These are phyloP conservation scores for Pelecanoides urinatrix DNA, from an alignment of 2,113 vertebrate genomes.

Conservation along the genomic window DNA sequence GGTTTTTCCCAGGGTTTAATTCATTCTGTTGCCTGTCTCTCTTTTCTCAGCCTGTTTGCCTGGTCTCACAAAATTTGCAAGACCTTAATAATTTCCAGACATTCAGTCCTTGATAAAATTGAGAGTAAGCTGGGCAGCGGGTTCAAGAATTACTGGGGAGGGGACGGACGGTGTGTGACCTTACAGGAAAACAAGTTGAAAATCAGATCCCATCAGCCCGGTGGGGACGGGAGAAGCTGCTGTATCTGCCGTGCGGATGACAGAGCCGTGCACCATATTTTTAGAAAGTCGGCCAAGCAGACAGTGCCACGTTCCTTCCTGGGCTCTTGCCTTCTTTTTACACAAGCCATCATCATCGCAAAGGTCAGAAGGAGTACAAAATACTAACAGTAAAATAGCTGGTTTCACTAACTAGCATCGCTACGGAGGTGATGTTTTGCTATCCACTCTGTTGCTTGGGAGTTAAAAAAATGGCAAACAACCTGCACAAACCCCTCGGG, in stretches of 20 bases:
- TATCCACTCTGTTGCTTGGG: background rate
- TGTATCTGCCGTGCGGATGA: rapidly evolving
- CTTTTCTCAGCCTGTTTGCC: background rate
- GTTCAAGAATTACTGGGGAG: background rate
- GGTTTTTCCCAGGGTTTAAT: background rate
- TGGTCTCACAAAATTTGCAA: background rate
- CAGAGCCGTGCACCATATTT: background rate
- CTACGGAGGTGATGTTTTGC: background rate
- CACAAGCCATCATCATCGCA: background rate
- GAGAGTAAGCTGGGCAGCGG: background rate
- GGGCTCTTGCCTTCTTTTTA: background rate
- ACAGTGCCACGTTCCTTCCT: background rate
- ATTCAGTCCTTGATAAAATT: background rate
- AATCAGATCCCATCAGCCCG: background rate
- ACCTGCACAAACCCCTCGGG: background rate
- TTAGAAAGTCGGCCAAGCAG: background rate
- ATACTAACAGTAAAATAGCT: background rate
- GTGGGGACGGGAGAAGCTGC: background rate
- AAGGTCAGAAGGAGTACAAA: background rate
- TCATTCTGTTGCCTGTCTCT: background rate
- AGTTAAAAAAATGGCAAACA: background rate
- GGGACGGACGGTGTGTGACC: background rate
- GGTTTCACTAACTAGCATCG: background rate
- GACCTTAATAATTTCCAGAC: background rate
- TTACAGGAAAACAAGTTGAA: background rate